Evolutionary conservation across 30 jellyfish, hydroid and myxozoan genomes (phyloP).

Genomic region (Pelagia noctiluca): DNA sequence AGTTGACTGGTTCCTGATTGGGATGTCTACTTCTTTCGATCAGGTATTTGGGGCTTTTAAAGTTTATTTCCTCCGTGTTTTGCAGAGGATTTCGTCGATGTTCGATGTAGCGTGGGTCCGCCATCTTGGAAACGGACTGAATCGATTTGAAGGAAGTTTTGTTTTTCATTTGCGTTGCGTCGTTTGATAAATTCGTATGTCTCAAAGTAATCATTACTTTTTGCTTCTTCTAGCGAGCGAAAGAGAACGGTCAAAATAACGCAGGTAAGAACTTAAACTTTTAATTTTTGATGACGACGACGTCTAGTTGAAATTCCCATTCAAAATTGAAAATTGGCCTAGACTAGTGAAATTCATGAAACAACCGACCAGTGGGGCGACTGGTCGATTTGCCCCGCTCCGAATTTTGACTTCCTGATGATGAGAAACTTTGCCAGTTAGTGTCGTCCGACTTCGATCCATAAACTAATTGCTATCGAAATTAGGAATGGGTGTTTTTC

Average conservation of each 20-base stretch:
- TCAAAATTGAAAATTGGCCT: too few relatives aligned
- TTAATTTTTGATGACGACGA: too few relatives aligned
- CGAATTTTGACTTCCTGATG: too few relatives aligned
- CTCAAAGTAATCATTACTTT: background rate
- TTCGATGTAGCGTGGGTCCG: constrained; percentile 8
- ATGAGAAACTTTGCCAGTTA: too few relatives aligned
- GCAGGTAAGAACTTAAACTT: too few relatives aligned
- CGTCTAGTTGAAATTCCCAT: too few relatives aligned
- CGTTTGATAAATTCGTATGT: background rate
- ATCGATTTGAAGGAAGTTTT: background rate
- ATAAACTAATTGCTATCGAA: too few relatives aligned
- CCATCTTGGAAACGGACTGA: constrained; percentile 34
- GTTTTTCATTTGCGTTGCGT: background rate
- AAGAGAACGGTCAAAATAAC: constrained; percentile 58
- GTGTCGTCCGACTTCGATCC: too few relatives aligned
- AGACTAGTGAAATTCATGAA: too few relatives aligned
- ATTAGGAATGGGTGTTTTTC: too few relatives aligned
- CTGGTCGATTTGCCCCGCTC: too few relatives aligned
- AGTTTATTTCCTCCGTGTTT: background rate
- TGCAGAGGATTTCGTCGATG: background rate
- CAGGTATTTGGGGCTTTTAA: constrained; percentile 56
- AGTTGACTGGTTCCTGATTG: constrained; percentile 61
- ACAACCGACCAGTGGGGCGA: too few relatives aligned
- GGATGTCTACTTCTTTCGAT: constrained; percentile 89
- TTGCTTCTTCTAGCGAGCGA: constrained; percentile 49